Evolutionary conservation across 2,797 vertebrate genomes (phyloP), one percentile per base, ranked within the genome.

Genomic region (Odontamblyopus rebecca): DNA sequence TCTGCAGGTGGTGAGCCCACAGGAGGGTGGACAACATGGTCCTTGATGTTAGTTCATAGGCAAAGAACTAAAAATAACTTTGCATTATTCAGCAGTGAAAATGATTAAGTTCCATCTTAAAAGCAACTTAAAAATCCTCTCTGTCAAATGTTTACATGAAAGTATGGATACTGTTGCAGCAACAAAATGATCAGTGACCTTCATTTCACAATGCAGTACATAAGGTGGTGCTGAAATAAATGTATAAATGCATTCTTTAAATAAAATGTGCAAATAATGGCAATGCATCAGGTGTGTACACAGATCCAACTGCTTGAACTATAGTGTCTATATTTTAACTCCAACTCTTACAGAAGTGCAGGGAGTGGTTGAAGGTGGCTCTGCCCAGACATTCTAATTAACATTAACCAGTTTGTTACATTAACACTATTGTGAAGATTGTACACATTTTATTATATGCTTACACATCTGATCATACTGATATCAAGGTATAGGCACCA

Each of bases 31-130:
- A n/a, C n/a, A n/a, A n/a, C n/a, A n/a, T n/a, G n/a, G n/a, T n/a
- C n/a, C n/a, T n/a, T n/a, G n/a, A n/a, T n/a, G n/a, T n/a, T n/a
- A n/a, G n/a, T n/a, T n/a, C n/a, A n/a, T n/a, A n/a, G n/a, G n/a
- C 62, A 30, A 48, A 78, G 70, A 70, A 82, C 85, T 86, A 88
- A 86, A 89, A 89, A 88, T 89, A 62, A 88, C 32, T 8, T 56
- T 57, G 61, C 75, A 90, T 89, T 86, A 91, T 91, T 91, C 65
- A 92, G 61, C 65, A 53, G 76, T 63, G 73, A 57, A 82, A 81
- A 56, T 15, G 66, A 79, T 76, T 75, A 41, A 76, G 64, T 75
- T 72, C 53, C 78, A 81, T 76, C 81, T 71, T 19, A 53, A 63
- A 61, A 70, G 70, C 72, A 66, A 62, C 16, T 73, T 70, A 65